Percentiles rank a stretch among this genome's conserved stretches.
Conservation (phyloP, 2,888 invertebrate genomes). For the Cordylochernes scorpioides region DNA sequence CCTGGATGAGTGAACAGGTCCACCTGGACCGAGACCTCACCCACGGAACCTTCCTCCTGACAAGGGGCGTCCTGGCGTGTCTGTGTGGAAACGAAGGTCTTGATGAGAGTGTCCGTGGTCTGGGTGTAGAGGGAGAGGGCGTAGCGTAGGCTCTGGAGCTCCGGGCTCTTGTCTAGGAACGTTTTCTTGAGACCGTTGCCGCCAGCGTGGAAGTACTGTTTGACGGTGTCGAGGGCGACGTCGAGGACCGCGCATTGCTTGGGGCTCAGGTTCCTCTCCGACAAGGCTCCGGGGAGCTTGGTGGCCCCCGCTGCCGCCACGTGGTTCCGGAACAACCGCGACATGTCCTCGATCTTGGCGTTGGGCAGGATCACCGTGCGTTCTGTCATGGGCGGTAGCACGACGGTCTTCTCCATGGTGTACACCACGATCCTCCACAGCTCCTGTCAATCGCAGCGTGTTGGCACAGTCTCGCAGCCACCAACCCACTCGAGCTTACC, state of each 20-base stretch:
- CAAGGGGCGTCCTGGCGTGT: slow-evolving; percentile 58
- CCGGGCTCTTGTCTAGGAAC: slow-evolving; percentile 87
- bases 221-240: slow-evolving; percentile 87
- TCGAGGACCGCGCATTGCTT: slow-evolving; percentile 94
- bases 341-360: slow-evolving; percentile 96
- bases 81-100: slow-evolving; percentile 91
- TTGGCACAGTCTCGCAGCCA: neutral
- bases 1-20: slow-evolving; percentile 96
- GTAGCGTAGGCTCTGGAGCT: slow-evolving; percentile 81
- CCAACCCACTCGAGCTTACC: slow-evolving; percentile 13
- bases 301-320: slow-evolving; percentile 78
- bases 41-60: slow-evolving; percentile 52
- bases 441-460: slow-evolving; percentile 28
- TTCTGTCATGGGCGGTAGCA: slow-evolving; percentile 86
- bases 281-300: too few relatives aligned
- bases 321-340: slow-evolving; percentile 70
- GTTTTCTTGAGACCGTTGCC: slow-evolving; percentile 94
- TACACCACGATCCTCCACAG: slow-evolving; percentile 98
- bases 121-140: slow-evolving; percentile 95
- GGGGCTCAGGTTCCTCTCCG: slow-evolving; percentile 84
- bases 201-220: slow-evolving; percentile 93
- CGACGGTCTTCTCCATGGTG: slow-evolving; percentile 91
- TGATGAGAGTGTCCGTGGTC: slow-evolving; percentile 92
- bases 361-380: slow-evolving; percentile 82
- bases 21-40: slow-evolving; percentile 86